Evolutionary conservation across 2,113 vertebrate genomes (phyloP), one percentile per base, ranked within the genome.

Genomic region (Empidonax alnorum): DNA sequence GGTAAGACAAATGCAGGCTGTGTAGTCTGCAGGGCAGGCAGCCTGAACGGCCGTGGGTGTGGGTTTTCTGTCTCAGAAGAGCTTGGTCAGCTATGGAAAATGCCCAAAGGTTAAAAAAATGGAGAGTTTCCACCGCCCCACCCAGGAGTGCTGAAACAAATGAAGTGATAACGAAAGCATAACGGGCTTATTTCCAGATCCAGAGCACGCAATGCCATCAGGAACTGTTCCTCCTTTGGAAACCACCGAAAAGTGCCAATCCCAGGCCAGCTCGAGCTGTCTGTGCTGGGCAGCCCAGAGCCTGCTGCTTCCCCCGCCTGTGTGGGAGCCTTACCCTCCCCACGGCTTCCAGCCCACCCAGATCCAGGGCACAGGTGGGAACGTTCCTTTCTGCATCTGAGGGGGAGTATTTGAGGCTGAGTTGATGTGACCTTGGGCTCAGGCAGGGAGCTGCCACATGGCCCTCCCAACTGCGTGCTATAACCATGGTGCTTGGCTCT

Each of bases 91-190:
- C 77, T 35, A 14, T 22, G 74, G 84, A 96, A 96, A 94, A 74
- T 88, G 50, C 65, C 44, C 21, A 4, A 78, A 86, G 72, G 19
- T 52, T 82, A 82, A 90, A 93, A 93, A 93, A 87, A 65, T 10
- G 22, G 44, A 71, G 88, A 85, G 49, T 83, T 93, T 96, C 92
- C 92, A 90, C 14, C 1, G 23, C 89, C 63, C 85, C 84, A 44
- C 87, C 94, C 85, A 55, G 61, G 37, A 96, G 35, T 5, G 23
- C 76, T 79, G 53, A 86, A 93, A 96, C 82, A 95, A 93, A 85
- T 77, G 44, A 73, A 79, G 85, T 33, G 82, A 49, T 90, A 94
- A 83, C 85, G 28, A 85, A 88, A 95, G 79, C 21, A 3, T 8
- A 80, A 77, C 0, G 1, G 90, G 92, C 87, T 73, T 4, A 11